A percentile compares a stretch with the other conserved stretches of the same genome.
Conservation (phyloP, 2,888 invertebrate genomes). For the Anarsia innoxiella region DNA sequence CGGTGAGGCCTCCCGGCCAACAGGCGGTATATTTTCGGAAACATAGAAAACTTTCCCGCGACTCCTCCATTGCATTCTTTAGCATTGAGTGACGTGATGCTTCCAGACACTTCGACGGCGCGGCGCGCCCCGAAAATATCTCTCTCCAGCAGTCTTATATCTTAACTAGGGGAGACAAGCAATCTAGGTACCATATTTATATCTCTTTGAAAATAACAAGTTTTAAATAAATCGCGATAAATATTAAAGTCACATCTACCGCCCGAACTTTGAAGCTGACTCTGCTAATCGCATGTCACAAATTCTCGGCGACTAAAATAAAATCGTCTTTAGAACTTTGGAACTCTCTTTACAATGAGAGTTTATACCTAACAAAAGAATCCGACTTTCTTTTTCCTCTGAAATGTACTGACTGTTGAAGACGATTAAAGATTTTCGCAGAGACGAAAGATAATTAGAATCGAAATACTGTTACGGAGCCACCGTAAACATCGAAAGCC, state of each 20-base stretch:
- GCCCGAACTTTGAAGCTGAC: conserved; percentile 28
- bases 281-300: conserved; percentile 30
- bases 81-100: conserved; percentile 18
- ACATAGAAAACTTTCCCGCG: conserved; percentile 30
- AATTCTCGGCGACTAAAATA: conserved; percentile 27
- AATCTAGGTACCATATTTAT: conserved; percentile 14
- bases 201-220: conserved; percentile 20
- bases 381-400: conserved; percentile 23
- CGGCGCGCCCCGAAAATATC: conserved; percentile 10
- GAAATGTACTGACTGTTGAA: conserved; percentile 28
- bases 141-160: conserved; percentile 14
- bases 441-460: conserved; percentile 46
- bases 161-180: conserved; percentile 20
- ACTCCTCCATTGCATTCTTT: conserved; percentile 30
- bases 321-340: conserved; percentile 28
- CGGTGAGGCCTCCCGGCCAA: conserved; percentile 27
- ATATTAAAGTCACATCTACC: conserved; percentile 13
- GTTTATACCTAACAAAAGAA: conserved; percentile 23
- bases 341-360: conserved; percentile 24
- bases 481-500: conserved; percentile 56
- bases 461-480: conserved; percentile 54
- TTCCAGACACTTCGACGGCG: conserved; percentile 19
- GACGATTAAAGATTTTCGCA: conserved; percentile 37
- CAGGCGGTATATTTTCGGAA: conserved; percentile 39
- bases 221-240: conserved; percentile 20